Percentiles rank a stretch among this genome's conserved stretches.
Evolutionary conservation across 2,113 vertebrate genomes (phyloP).

Genomic region (Sula dactylatra): DNA sequence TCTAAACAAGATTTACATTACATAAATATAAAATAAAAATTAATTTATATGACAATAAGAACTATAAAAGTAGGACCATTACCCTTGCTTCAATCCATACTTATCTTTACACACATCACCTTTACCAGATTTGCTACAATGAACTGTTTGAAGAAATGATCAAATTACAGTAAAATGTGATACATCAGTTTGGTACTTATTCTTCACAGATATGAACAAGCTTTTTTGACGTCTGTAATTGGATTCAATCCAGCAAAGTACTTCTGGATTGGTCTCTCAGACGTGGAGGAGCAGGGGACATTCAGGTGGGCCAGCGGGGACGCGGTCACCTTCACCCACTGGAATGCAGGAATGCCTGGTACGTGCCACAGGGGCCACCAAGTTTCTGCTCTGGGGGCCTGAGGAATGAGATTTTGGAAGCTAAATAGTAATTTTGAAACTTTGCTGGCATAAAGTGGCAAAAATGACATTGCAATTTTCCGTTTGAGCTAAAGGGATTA

Average conservation of each 20-base stretch:
- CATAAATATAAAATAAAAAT: background rate
- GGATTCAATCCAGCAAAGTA: conserved; percentile 88
- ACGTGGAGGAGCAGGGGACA: conserved; percentile 66
- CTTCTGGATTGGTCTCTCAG: conserved; percentile 92
- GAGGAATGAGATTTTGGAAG: background rate
- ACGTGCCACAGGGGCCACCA: background rate
- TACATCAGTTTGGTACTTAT: background rate
- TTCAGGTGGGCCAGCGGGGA: conserved; percentile 81
- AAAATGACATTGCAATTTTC: background rate
- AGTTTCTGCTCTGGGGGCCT: background rate
- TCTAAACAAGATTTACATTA: background rate
- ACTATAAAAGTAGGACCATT: background rate
- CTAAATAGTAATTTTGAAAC: background rate
- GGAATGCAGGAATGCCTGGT: conserved; percentile 93
- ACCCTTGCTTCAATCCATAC: background rate
- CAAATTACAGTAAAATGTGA: background rate
- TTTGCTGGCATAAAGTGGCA: background rate
- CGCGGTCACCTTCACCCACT: conserved; percentile 85
- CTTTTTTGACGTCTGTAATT: conserved; percentile 87
- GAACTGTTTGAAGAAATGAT: background rate
- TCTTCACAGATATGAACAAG: conserved; percentile 88
- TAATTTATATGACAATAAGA: background rate
- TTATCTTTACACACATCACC: background rate
- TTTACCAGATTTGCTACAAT: background rate
- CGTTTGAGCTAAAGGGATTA: background rate